phyloP scores from a whole-genome alignment of 2,888 invertebrate genomes.

The Nomada hirtipes region DNA sequence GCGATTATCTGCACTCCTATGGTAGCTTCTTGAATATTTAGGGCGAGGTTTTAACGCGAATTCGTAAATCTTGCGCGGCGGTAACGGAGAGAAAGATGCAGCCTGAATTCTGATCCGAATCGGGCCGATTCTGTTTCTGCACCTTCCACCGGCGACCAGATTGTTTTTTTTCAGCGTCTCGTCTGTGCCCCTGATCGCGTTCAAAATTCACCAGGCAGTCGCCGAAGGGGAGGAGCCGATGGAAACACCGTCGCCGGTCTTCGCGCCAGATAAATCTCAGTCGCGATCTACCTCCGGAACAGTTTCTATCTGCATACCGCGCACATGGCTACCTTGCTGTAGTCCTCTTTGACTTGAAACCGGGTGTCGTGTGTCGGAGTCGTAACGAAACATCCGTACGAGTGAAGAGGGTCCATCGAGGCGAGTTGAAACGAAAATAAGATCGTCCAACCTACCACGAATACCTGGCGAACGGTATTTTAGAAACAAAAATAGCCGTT shows the following conservation, averaged over 20 bases:
- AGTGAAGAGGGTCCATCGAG: not conserved
- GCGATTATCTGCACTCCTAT: conserved; percentile 46
- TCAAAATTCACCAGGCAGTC: conserved; percentile 62
- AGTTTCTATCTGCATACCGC: conserved; percentile 61
- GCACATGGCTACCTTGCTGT: conserved; percentile 13
- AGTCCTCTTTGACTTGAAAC: not conserved
- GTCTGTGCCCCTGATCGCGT: conserved; percentile 41
- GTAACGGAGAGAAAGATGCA: conserved; percentile 62
- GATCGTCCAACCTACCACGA: not conserved
- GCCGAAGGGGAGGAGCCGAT: conserved; percentile 50
- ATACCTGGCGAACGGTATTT: not conserved
- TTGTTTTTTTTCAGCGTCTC: not conserved
- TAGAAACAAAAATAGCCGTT: conserved; percentile 28
- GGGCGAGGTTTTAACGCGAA: conserved; percentile 55
- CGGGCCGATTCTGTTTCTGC: conserved; percentile 38
- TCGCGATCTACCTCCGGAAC: conserved; percentile 72
- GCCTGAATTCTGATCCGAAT: conserved; percentile 70
- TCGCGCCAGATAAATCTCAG: conserved; percentile 74
- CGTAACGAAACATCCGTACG: not conserved
- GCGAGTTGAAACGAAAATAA: not conserved
- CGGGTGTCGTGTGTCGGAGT: not conserved
- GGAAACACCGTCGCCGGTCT: conserved; percentile 62
- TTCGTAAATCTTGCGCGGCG: conserved; percentile 64
- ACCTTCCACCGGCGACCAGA: not conserved
- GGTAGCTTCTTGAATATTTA: not conserved